phyloP scores from a whole-genome alignment of 2,888 invertebrate genomes.

The Cataglyphis albicans region DNA sequence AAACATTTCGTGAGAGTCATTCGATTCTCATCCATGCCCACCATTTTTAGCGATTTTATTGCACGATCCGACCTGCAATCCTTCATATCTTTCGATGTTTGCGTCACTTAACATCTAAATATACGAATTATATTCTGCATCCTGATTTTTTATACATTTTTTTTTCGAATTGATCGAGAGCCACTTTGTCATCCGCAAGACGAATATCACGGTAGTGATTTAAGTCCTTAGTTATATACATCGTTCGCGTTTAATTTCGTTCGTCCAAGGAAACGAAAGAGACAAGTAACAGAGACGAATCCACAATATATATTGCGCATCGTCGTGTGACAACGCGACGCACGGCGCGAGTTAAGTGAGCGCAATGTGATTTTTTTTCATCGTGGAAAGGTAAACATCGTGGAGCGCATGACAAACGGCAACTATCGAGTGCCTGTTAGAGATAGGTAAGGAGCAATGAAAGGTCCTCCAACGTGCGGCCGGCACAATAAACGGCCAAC shows the following conservation, averaged over 20 bases:
- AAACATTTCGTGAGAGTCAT: constrained; percentile 46
- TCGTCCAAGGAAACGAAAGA: neutral
- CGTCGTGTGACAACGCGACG: constrained; percentile 31
- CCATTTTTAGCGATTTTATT: constrained; percentile 20
- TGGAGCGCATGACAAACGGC: constrained; percentile 68
- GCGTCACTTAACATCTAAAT: neutral
- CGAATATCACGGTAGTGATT: neutral
- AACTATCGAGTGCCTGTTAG: constrained; percentile 72
- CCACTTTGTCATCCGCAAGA: constrained; percentile 8
- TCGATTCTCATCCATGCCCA: constrained; percentile 34
- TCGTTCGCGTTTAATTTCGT: neutral
- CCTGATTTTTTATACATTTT: neutral
- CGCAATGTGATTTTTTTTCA: constrained; percentile 60
- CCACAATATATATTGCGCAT: constrained; percentile 14
- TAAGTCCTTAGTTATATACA: neutral
- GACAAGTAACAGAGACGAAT: neutral
- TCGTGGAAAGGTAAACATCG: constrained; percentile 60
- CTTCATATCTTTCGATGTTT: neutral
- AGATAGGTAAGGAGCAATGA: constrained; percentile 70
- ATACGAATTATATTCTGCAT: neutral
- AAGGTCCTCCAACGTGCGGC: constrained; percentile 66
- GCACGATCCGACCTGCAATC: neutral
- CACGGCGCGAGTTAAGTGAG: constrained; percentile 24
- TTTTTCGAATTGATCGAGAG: neutral
- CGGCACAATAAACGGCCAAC: constrained; percentile 66